A percentile compares a stretch with the other conserved stretches of the same genome.
These are phyloP conservation scores for Pantherophis alleghaniensis DNA, from an alignment of 2,797 vertebrate genomes.

Conservation along the genomic window DNA sequence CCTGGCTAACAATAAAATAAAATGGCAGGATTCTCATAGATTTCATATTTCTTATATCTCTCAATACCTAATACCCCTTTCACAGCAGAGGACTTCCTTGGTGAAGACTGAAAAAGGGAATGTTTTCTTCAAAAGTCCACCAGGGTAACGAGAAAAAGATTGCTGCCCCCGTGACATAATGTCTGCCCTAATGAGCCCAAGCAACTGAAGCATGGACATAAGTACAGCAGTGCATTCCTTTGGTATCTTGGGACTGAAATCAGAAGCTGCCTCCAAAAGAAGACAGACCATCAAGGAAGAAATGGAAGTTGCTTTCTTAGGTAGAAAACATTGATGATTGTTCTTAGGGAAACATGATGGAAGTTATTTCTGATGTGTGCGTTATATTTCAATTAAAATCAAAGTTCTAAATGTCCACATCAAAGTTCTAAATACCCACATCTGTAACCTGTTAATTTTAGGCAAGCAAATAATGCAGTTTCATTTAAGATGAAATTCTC, in stretches of 20 bases:
- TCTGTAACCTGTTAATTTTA: constrained; percentile 54
- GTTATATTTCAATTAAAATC: neutral
- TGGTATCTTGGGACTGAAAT: neutral
- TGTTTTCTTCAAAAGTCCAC: neutral
- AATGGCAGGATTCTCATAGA: neutral
- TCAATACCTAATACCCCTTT: neutral
- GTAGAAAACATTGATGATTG: neutral
- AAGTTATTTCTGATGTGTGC: neutral
- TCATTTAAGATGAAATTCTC: constrained; percentile 60
- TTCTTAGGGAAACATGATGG: neutral
- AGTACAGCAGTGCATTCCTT: neutral
- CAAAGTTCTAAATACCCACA: constrained; percentile 28
- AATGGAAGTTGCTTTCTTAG: neutral
- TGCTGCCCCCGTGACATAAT: neutral
- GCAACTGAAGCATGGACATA: neutral
- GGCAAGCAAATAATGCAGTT: constrained; percentile 48
- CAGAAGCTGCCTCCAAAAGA: constrained; percentile 13
- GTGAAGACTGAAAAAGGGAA: neutral
- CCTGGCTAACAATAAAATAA: neutral
- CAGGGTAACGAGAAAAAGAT: neutral
- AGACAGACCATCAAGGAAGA: constrained; percentile 14
- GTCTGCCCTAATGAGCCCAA: neutral
- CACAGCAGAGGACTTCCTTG: neutral
- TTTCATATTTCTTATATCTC: neutral
- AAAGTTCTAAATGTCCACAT: constrained; percentile 31